Evolutionary conservation across 2,797 vertebrate species (phyloP).

Genomic region (Manis pentadactyla): DNA sequence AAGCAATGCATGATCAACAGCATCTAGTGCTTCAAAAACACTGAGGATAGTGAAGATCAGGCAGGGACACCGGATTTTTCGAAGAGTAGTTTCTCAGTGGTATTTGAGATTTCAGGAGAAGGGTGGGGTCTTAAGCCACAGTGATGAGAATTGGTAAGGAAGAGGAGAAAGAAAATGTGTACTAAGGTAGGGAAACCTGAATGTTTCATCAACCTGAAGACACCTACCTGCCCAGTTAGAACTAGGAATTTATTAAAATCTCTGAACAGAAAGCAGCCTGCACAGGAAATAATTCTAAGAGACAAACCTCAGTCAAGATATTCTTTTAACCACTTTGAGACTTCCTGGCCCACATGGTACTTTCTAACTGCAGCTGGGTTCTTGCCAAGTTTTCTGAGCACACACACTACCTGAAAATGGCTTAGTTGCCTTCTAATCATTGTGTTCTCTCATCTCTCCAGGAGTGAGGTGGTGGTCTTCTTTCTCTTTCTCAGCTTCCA

Average conservation of each 20-base stretch:
- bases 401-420: slow-evolving; percentile 16
- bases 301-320: neutral
- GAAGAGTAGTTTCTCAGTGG: neutral
- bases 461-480: neutral
- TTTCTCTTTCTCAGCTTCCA: slow-evolving; percentile 26
- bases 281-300: neutral
- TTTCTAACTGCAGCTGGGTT: neutral
- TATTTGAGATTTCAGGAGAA: neutral
- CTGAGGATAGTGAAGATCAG: neutral
- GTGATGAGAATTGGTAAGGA: neutral
- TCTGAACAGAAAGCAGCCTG: neutral
- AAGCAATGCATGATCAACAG: neutral
- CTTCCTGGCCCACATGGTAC: neutral
- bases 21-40: neutral
- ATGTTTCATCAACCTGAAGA: neutral
- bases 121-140: neutral
- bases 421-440: neutral
- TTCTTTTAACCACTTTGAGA: slow-evolving; percentile 41
- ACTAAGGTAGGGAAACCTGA: neutral
- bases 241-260: neutral
- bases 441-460: slow-evolving; percentile 44
- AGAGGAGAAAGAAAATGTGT: neutral
- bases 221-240: neutral
- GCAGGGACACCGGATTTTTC: neutral
- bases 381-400: neutral